Evolutionary conservation across 2,113 vertebrate species (phyloP), one percentile per base, ranked within the genome.

Genomic region (Leucoraja erinaceus): DNA sequence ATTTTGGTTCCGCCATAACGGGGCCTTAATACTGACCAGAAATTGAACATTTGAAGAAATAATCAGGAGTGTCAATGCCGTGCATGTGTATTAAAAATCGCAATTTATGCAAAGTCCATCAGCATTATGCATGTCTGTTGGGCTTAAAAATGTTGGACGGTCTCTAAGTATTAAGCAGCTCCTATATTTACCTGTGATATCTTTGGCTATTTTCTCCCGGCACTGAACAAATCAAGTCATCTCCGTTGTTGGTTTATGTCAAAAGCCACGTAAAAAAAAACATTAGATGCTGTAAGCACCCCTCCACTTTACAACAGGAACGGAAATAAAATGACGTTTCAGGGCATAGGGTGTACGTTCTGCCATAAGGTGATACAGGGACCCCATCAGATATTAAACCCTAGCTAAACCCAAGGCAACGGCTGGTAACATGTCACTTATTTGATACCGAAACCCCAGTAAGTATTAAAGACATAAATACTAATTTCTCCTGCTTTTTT

Each of bases 271-370:
- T n/a, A 20, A 4, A 72, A 88, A 88, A 86, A 88, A 84, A 56
- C 59, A 86, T 86, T 86, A 86, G 31, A 33, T 63, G 83, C 59
- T 31, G 25, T 88, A 31, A 59, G 83, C 83, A 33, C 59, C 63
- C 83, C 59, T 88, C 83, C 83, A 88, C 83, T n/a, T 72, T 91
- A 14, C 90, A 72, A 54, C 90, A 47, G 90, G 47, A 47, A 22
- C 90, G 72, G 72, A 91, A 72, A 91, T 91, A 91, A 72, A 74
- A 54, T 72, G 68, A 91, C 68, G 90, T 91, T 56, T 38, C 90
- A 74, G 90, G 68, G 68, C 90, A 54, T 25, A 66, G 28, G 66
- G 54, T 4, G 9, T 91, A 38, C 33, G 63, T 66, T 63, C 90
- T 91, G 68, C 66, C 68, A 47, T 25, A 72, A 11, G 90, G 70